A percentile compares a stretch with the other conserved stretches of the same genome.
Conservation (phyloP, 2,888 invertebrate genomes). For the Mythimna pallens region DNA sequence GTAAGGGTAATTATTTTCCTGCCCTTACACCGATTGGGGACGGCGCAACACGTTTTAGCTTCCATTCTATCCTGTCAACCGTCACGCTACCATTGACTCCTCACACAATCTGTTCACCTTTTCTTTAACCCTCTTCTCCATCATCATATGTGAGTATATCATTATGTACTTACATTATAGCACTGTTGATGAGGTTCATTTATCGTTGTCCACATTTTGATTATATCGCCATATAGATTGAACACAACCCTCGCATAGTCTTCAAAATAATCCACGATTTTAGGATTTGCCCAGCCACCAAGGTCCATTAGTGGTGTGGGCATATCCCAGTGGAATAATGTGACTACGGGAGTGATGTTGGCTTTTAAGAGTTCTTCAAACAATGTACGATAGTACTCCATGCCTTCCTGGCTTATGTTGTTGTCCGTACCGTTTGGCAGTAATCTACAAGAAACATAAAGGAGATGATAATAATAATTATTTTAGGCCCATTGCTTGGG, state of each 20-base stretch:
- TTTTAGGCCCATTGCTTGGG: neutral
- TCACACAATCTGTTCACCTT: no score
- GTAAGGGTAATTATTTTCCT: no score
- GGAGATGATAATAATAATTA: neutral
- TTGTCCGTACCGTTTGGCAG: conserved; percentile 93
- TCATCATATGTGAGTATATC: no score
- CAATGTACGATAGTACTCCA: conserved; percentile 93
- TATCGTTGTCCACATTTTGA: conserved; percentile 94
- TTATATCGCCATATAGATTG: conserved; percentile 91
- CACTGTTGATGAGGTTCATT: conserved; percentile 93
- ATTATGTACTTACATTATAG: conserved; percentile 77
- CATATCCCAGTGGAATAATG: conserved; percentile 92
- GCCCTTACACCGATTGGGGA: no score
- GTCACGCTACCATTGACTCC: no score
- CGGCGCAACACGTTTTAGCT: no score
- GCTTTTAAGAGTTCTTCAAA: conserved; percentile 92
- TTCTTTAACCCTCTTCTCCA: no score
- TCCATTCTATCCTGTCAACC: no score
- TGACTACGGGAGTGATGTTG: conserved; percentile 92
- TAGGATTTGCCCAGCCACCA: conserved; percentile 89
- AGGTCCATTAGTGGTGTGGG: conserved; percentile 88
- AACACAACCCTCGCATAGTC: conserved; percentile 90
- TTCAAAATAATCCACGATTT: conserved; percentile 88
- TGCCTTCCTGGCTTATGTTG: conserved; percentile 92
- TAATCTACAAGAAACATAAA: conserved; percentile 83